Evolutionary conservation across 2,888 invertebrate genomes (phyloP), one percentile per base, ranked within the genome.

Genomic region (Onchidella celtica): DNA sequence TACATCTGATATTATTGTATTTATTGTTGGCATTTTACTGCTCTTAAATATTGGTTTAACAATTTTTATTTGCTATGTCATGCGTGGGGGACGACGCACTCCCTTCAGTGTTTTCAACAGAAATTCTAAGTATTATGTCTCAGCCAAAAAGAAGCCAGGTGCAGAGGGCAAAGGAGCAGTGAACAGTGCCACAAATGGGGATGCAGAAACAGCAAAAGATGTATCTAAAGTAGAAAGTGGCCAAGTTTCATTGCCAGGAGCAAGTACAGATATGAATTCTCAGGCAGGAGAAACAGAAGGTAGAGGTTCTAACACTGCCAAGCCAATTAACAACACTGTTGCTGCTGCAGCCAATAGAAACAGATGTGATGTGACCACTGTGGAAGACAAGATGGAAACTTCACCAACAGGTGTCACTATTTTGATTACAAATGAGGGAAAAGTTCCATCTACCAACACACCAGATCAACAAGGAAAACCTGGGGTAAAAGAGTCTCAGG

Each of bases 1-100:
- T 32, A 40, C 74, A 6, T 36, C 74, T n/a, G 74, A 75, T 29
- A 63, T 75, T 11, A 75, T 75, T 40, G 74, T 75, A 27, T 75
- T 75, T 63, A 36, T 75, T 17, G 63, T 75, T 61, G 74, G 74
- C 24, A 24, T 75, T n/a, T n/a, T 75, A 27, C 74, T 75, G 14
- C 63, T 75, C 2, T 40, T 75, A 1, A 75, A 75, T 32, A n/a
- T 75, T 14, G 63, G 61, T 9, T 29, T 75, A 40, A 63, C 74
- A 11, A 29, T 75, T 75, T 75, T 75, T 63, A 11, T 75, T 14
- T 75, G 74, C 40, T 75, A 29, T 63, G 63, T 32, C 24, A 6
- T 75, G 32, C 2, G 40, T 27, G 27, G 74, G 36, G 38, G 74
- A 17, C n/a, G 63, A 36, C 29, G 27, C 17, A 6, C 14, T 29